Evolutionary conservation across 2,888 invertebrate genomes (phyloP).

Genomic region (Nomada goodeniana): DNA sequence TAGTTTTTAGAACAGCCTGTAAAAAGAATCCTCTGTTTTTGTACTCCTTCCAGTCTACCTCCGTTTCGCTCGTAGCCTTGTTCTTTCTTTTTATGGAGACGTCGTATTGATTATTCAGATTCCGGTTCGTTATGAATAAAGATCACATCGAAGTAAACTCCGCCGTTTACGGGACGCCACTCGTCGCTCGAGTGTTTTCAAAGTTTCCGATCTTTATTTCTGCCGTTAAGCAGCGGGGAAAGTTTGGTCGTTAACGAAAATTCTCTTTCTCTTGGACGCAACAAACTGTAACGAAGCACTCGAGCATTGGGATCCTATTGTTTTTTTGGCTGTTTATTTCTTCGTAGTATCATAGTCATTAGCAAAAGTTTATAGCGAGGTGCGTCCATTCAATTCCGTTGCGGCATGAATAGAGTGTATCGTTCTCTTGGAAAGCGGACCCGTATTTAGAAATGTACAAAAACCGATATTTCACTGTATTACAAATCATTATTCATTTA

Average conservation of each 20-base stretch:
- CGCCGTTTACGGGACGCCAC: constrained; percentile 30
- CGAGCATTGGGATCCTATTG: background rate
- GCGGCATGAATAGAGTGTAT: no score
- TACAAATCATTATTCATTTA: no score
- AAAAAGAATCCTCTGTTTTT: constrained; percentile 13
- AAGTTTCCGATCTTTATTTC: constrained; percentile 27
- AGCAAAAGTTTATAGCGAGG: no score
- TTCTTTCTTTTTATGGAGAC: background rate
- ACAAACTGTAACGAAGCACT: constrained; percentile 18
- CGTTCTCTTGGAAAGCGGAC: no score
- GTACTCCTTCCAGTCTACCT: background rate
- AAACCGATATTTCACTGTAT: no score
- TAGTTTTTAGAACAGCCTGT: constrained; percentile 50
- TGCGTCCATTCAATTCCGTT: no score
- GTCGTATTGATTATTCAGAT: constrained; percentile 58
- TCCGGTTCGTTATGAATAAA: constrained; percentile 61
- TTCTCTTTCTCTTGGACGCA: constrained; percentile 23
- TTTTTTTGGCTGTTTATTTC: background rate
- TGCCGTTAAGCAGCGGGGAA: background rate
- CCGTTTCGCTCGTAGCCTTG: background rate
- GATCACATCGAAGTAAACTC: constrained; percentile 35
- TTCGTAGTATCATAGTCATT: background rate
- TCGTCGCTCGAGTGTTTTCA: constrained; percentile 1
- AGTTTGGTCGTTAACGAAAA: constrained; percentile 50
- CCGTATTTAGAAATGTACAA: no score